These are phyloP conservation scores for Scaptomyza graminum DNA, from an alignment of 1,140 invertebrate species.

Conservation along the genomic window DNA sequence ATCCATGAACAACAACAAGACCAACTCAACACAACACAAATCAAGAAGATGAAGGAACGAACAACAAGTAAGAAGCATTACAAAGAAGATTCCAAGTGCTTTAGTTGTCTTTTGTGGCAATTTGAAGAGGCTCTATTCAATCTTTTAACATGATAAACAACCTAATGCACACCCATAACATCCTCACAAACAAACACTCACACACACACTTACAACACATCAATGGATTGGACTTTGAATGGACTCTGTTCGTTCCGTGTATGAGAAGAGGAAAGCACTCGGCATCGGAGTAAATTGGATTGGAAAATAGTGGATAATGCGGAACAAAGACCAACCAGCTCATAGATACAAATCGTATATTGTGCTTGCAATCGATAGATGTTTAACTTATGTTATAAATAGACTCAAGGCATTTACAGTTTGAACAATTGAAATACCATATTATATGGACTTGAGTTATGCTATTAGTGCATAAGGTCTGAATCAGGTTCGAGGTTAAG, in stretches of 20 bases:
- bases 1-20: slow-evolving; percentile 1
- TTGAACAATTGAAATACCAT: not conserved
- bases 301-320: slow-evolving; percentile 43
- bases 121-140: slow-evolving; percentile 54
- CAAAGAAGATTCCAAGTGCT: slow-evolving; percentile 36
- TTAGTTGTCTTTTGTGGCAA: slow-evolving; percentile 59
- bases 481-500: too few relatives aligned
- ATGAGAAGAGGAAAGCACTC: slow-evolving; percentile 17
- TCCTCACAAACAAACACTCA: slow-evolving; percentile 26
- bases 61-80: slow-evolving; percentile 1
- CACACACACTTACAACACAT: not conserved
- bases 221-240: slow-evolving; percentile 4
- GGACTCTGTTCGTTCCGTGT: slow-evolving; percentile 5
- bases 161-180: slow-evolving; percentile 62
- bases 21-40: not conserved
- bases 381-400: too few relatives aligned
- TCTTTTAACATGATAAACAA: slow-evolving; percentile 77
- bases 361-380: too few relatives aligned
- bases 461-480: too few relatives aligned
- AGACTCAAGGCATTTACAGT: too few relatives aligned
- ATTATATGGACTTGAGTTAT: not conserved
- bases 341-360: slow-evolving; percentile 1
- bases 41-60: not conserved
- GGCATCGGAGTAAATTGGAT: slow-evolving; percentile 71
- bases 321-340: slow-evolving; percentile 15